These are phyloP conservation scores for Clivina fossor DNA, from an alignment of 2,888 invertebrate genomes.

Conservation along the genomic window DNA sequence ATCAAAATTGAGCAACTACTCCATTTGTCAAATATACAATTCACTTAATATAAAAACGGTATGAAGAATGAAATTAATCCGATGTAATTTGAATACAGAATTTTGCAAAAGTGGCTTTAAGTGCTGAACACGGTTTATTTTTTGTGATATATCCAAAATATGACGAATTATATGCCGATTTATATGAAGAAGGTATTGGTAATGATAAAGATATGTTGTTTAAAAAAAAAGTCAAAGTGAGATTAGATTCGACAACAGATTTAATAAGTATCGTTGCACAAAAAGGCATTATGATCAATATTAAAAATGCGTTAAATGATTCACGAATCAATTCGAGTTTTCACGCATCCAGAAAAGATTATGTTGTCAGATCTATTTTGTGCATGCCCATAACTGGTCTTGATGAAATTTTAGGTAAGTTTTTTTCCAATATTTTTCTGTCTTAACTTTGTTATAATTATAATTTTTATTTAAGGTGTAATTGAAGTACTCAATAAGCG, in stretches of 20 bases:
- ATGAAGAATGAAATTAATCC: background rate
- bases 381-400: slow-evolving; percentile 59
- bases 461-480: slow-evolving; percentile 55
- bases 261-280: slow-evolving; percentile 59
- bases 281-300: slow-evolving; percentile 56
- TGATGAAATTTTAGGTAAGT: slow-evolving; percentile 55
- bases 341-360: slow-evolving; percentile 55
- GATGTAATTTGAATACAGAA: slow-evolving; percentile 49
- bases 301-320: slow-evolving; percentile 61
- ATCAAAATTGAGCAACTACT: too few species aligned
- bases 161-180: slow-evolving; percentile 56
- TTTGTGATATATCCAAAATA: slow-evolving; percentile 58
- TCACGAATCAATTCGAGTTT: slow-evolving; percentile 39
- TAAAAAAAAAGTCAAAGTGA: slow-evolving; percentile 57
- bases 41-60: background rate
- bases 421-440: background rate
- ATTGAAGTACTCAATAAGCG: slow-evolving; percentile 62
- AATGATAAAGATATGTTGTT: slow-evolving; percentile 52
- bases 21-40: background rate
- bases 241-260: slow-evolving; percentile 55
- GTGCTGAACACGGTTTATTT: slow-evolving; percentile 61
- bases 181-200: slow-evolving; percentile 57
- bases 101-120: slow-evolving; percentile 60
- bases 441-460: background rate
- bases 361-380: slow-evolving; percentile 60